These are phyloP conservation scores for Amaurobius ferox DNA, from an alignment of 2,888 invertebrate species.

Conservation along the genomic window DNA sequence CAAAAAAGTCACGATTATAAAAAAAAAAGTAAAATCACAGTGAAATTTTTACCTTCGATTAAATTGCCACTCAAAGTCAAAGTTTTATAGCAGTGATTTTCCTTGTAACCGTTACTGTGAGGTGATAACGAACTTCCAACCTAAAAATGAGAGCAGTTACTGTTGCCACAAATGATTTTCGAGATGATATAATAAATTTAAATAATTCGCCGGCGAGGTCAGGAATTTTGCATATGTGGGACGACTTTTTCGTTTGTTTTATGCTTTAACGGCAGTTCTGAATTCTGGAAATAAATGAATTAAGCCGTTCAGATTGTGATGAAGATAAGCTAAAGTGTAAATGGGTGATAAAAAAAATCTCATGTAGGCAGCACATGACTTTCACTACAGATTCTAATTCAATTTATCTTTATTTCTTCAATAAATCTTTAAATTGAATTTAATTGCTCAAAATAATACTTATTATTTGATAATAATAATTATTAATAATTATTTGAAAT, in stretches of 20 bases:
- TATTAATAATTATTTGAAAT: too few relatives aligned
- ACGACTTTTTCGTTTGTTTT: not conserved
- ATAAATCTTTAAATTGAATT: too few relatives aligned
- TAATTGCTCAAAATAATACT: too few relatives aligned
- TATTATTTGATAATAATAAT: too few relatives aligned
- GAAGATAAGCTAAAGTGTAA: not conserved
- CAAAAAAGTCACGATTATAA: not conserved
- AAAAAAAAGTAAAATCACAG: not conserved
- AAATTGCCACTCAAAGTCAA: conserved; percentile 45
- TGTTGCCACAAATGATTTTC: conserved; percentile 38
- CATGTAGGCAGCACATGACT: too few relatives aligned
- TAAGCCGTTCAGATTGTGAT: not conserved
- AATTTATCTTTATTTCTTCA: too few relatives aligned
- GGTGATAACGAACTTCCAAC: conserved; percentile 56
- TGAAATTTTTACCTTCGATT: conserved; percentile 31
- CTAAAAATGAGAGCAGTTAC: too few relatives aligned
- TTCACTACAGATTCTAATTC: too few relatives aligned
- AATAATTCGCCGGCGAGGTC: conserved; percentile 58
- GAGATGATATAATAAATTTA: conserved; percentile 66
- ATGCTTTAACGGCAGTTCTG: not conserved
- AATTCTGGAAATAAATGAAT: not conserved
- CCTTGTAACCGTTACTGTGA: conserved; percentile 36
- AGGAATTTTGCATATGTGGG: conserved; percentile 21
- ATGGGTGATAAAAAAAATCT: too few relatives aligned
- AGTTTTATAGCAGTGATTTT: conserved; percentile 44